Evolutionary conservation across 2,113 vertebrate genomes (phyloP).

Genomic region (Alligator sinensis): DNA sequence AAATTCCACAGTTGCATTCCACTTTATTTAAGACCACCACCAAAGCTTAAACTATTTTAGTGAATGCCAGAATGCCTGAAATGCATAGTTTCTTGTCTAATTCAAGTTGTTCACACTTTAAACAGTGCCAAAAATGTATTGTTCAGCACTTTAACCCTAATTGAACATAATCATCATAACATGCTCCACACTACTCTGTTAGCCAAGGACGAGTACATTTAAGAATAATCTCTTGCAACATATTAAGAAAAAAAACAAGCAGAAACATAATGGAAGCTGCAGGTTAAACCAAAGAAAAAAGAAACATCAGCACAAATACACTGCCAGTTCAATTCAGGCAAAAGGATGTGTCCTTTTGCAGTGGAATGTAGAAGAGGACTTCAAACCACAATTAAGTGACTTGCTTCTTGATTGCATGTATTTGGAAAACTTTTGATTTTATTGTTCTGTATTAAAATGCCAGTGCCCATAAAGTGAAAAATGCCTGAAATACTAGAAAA

Average conservation of each 20-base stretch:
- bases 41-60: constrained; percentile 57
- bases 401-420: background rate
- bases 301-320: background rate
- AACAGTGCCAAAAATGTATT: constrained; percentile 6
- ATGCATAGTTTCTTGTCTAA: background rate
- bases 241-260: background rate
- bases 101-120: constrained; percentile 21
- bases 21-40: constrained; percentile 60
- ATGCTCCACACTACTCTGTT: background rate
- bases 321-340: background rate
- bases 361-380: background rate
- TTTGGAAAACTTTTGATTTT: background rate
- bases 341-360: background rate
- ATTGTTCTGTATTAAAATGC: background rate
- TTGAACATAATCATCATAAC: constrained; percentile 21
- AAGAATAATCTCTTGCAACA: background rate
- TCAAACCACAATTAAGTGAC: background rate
- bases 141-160: constrained; percentile 6
- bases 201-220: background rate
- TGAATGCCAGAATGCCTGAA: constrained; percentile 59
- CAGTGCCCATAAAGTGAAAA: background rate
- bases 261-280: background rate
- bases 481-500: background rate
- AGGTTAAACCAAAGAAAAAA: background rate
- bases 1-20: constrained; percentile 66